Conservation (phyloP, 2,113 vertebrate genomes). For the Delphinapterus leucas region DNA sequence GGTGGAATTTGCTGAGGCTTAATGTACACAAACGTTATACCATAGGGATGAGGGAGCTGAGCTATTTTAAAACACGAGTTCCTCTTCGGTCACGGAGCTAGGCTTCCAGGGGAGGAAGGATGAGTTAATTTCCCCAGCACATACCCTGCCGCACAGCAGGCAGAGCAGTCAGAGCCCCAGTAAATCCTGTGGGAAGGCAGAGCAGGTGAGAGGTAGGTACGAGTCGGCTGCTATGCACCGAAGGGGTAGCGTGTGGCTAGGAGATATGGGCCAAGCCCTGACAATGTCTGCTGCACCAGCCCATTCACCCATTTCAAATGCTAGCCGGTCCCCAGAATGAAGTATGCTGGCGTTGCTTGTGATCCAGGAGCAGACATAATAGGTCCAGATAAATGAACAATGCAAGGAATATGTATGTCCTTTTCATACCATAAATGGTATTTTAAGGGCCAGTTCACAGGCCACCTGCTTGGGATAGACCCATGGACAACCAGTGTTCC, state of each 20-base stretch:
- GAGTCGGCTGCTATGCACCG: not conserved
- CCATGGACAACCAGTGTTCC: accelerated
- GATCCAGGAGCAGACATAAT: not conserved
- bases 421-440: not conserved
- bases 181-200: not conserved
- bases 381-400: not conserved
- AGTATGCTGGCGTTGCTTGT: not conserved
- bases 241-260: not conserved
- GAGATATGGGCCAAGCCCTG: accelerated
- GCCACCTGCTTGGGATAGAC: not conserved
- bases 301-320: accelerated
- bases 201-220: too few species aligned
- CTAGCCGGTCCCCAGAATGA: not conserved
- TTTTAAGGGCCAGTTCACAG: not conserved
- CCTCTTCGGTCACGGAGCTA: not conserved
- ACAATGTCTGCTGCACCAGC: not conserved
- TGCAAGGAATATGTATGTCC: accelerated
- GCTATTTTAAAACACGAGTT: not conserved
- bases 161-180: not conserved
- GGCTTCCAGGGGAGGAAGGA: not conserved
- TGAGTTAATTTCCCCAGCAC: not conserved
- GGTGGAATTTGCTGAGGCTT: not conserved
- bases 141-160: not conserved
- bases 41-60: accelerated
- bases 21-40: accelerated